phyloP scores from a whole-genome alignment of 2,797 vertebrate genomes.

The Pseudomugil tenellus region DNA sequence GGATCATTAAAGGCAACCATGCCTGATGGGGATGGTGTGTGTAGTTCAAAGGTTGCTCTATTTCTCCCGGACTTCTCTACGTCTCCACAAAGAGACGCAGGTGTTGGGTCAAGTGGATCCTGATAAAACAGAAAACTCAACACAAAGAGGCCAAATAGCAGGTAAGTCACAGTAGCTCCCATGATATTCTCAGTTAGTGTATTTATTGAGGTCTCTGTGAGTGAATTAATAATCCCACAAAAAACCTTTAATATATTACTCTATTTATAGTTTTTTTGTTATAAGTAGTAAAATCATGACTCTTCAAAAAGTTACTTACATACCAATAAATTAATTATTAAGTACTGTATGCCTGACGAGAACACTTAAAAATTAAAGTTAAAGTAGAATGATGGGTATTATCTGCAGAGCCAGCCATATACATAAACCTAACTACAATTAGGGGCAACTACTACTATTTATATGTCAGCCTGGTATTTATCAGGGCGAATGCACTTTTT shows the following conservation, averaged over 20 bases:
- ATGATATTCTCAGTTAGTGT: not conserved
- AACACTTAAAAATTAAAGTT: too few relatives aligned
- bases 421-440: too few relatives aligned
- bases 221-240: not conserved
- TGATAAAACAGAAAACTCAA: slow-evolving; percentile 34
- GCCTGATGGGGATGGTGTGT: slow-evolving; percentile 2
- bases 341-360: too few relatives aligned
- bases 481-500: not conserved
- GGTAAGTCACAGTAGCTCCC: slow-evolving; percentile 54
- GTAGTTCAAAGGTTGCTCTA: slow-evolving; percentile 54
- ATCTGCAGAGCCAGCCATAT: too few relatives aligned
- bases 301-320: not conserved
- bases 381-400: too few relatives aligned
- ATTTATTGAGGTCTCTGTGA: not conserved
- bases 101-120: slow-evolving; percentile 31
- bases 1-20: slow-evolving; percentile 53
- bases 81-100: slow-evolving; percentile 24
- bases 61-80: slow-evolving; percentile 26
- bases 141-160: slow-evolving; percentile 25
- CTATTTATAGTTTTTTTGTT: not conserved
- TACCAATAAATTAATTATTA: not conserved
- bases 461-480: not conserved
- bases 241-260: not conserved
- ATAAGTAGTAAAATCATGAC: not conserved
- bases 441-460: not conserved